Base-by-base conservation (phyloP, 2,888 invertebrate genomes). In the Nineta flava region DNA sequence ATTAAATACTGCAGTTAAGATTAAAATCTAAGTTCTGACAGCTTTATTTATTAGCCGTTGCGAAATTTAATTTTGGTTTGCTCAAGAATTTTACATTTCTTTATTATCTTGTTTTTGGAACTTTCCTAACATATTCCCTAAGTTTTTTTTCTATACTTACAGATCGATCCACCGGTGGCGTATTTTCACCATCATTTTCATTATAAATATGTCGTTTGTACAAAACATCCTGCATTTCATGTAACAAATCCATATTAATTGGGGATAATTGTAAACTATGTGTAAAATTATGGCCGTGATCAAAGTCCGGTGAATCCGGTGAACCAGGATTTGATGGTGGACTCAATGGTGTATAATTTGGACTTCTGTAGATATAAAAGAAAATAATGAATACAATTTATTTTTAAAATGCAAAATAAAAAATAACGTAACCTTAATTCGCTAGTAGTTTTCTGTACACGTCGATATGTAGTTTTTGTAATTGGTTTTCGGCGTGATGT, bases 171-270 rank as follows among this genome's bases (percentile, higher is more conserved):
- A 79, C 77, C 45, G 75, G 72, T 48, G 80, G 79, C 40, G 71
- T 73, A 12, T 34, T 34, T 19, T 53, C 52, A 5, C 40, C 54
- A 26, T 65, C 66, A 16, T 53, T 53, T 10, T 51, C 49, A 12
- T 54, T 47, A 15, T 56, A 52, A 35, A 58, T 55, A 15, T 68
- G 60, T 17, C 64, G 63, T 40, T 66, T 59, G 52, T 73, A 74
- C 53, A 77, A 66, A 42, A 77, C 69, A 60, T 78, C 75, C 55
- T 75, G 72, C 59, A 79, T 69, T 64, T 85, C 86, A 55, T 77
- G 76, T 72, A 81, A 74, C 49, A 82, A 68, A 63, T 79, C 77
- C 60, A 80, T 74, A 58, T 74, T 69, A 48, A 49, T 15, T 47
- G 62, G 55, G 12, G 67, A 68, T 45, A 72, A 67, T 48, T 70